phyloP scores from a whole-genome alignment of 2,888 invertebrate genomes.

The Lordiphosa andalusiaca region DNA sequence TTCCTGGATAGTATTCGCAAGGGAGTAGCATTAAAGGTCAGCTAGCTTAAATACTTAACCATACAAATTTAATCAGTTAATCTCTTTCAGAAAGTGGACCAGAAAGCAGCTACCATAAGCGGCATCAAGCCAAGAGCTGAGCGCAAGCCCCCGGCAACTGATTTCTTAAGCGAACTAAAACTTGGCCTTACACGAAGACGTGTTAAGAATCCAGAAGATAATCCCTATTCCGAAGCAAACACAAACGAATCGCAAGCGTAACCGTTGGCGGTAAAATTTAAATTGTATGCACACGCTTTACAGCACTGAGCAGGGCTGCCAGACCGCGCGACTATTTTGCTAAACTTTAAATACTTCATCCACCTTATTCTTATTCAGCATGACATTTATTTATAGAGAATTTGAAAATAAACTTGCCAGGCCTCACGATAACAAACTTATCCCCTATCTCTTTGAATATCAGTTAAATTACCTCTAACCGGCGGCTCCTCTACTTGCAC shows the following conservation, averaged over 20 bases:
- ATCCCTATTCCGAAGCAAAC: slow-evolving; percentile 56
- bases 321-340: slow-evolving; percentile 15
- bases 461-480: neutral
- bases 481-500: neutral
- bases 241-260: slow-evolving; percentile 65
- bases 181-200: slow-evolving; percentile 65
- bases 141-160: slow-evolving; percentile 57
- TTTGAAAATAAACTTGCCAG: slow-evolving; percentile 29
- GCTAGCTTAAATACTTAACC: neutral
- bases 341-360: slow-evolving; percentile 4
- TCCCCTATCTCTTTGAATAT: neutral
- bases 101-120: slow-evolving; percentile 71
- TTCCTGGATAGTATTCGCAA: slow-evolving; percentile 68
- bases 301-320: slow-evolving; percentile 27
- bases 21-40: slow-evolving; percentile 70
- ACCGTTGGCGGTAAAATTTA: slow-evolving; percentile 13
- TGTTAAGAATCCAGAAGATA: slow-evolving; percentile 60
- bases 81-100: slow-evolving; percentile 65
- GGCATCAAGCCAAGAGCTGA: slow-evolving; percentile 62
- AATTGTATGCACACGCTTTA: neutral
- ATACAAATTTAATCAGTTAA: neutral
- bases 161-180: slow-evolving; percentile 68
- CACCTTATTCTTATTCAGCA: slow-evolving; percentile 16
- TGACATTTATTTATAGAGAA: slow-evolving; percentile 19
- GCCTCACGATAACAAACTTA: slow-evolving; percentile 12